These are phyloP conservation scores for Mola mola DNA, from an alignment of 2,113 vertebrate species.

Conservation along the genomic window DNA sequence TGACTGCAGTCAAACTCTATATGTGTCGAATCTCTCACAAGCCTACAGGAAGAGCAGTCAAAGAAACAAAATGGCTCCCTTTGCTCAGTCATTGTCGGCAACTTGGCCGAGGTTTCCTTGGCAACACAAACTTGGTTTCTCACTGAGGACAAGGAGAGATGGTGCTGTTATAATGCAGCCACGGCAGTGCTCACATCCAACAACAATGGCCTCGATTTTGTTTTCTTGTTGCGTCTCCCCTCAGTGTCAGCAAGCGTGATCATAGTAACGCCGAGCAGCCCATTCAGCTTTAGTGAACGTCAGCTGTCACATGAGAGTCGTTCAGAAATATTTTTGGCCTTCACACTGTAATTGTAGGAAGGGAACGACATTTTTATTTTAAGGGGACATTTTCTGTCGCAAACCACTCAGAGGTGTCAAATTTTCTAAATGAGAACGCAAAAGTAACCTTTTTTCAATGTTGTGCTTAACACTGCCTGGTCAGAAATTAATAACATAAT, in stretches of 20 bases:
- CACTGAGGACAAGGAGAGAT: conserved; percentile 66
- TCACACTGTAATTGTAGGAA: not conserved
- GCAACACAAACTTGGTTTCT: conserved; percentile 81
- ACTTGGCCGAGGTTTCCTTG: conserved; percentile 79
- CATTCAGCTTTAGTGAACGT: conserved; percentile 16
- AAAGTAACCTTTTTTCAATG: not conserved
- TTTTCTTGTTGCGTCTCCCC: conserved; percentile 41
- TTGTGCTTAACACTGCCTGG: not conserved
- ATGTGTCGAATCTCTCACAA: too few species aligned
- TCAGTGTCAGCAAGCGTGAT: conserved; percentile 32
- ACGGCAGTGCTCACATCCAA: conserved; percentile 51
- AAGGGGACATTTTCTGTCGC: not conserved
- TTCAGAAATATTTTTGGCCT: not conserved
- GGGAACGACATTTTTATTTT: not conserved
- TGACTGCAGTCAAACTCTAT: too few species aligned
- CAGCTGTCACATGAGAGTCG: not conserved
- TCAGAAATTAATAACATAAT: not conserved
- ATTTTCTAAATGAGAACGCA: not conserved
- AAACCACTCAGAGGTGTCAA: not conserved
- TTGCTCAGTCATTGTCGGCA: conserved; percentile 73
- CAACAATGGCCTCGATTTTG: conserved; percentile 54
- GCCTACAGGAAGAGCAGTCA: conserved; percentile 60
- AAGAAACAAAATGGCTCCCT: conserved; percentile 80
- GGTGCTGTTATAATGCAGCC: conserved; percentile 54
- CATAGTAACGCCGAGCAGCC: conserved; percentile 6